Percentiles rank a stretch among this genome's conserved stretches.
phyloP scores from a whole-genome alignment of 2,888 invertebrate genomes.

The Dyspetes luteomarginatus region DNA sequence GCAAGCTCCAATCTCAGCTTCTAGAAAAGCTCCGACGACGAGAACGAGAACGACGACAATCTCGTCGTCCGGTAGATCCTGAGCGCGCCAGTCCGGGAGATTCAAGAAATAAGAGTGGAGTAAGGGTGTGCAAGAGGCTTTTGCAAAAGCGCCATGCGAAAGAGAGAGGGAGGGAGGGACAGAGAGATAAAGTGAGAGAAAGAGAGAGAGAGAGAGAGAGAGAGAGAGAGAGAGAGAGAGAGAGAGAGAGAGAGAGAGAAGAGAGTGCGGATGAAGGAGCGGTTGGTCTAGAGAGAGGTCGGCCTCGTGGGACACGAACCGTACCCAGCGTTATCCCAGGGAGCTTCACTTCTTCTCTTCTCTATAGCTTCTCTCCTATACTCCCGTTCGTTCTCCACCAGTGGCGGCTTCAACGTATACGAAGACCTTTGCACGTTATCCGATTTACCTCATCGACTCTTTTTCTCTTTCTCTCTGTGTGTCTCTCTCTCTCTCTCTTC shows the following conservation, averaged over 20 bases:
- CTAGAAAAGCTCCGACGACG: constrained; percentile 34
- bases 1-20: constrained; percentile 58
- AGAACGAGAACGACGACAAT: constrained; percentile 60
- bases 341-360: constrained; percentile 57
- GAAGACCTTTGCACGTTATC: constrained; percentile 57
- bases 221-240: constrained; percentile 7
- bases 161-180: neutral
- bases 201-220: constrained; percentile 24
- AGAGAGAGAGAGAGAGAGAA: constrained; percentile 4
- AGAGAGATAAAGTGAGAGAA: constrained; percentile 23
- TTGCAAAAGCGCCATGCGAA: constrained; percentile 11
- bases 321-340: constrained; percentile 52
- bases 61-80: constrained; percentile 58
- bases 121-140: constrained; percentile 46
- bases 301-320: constrained; percentile 44
- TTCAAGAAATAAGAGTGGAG: constrained; percentile 63
- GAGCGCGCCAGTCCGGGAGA: constrained; percentile 14
- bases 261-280: constrained; percentile 35
- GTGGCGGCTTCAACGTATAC: constrained; percentile 28
- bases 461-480: constrained; percentile 18
- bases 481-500: too few species aligned
- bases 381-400: constrained; percentile 42
- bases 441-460: constrained; percentile 57
- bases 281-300: constrained; percentile 40
- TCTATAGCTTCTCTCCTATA: constrained; percentile 36